Base-by-base conservation (phyloP, 1,140 invertebrate genomes). In the Epicauta chinensis region DNA sequence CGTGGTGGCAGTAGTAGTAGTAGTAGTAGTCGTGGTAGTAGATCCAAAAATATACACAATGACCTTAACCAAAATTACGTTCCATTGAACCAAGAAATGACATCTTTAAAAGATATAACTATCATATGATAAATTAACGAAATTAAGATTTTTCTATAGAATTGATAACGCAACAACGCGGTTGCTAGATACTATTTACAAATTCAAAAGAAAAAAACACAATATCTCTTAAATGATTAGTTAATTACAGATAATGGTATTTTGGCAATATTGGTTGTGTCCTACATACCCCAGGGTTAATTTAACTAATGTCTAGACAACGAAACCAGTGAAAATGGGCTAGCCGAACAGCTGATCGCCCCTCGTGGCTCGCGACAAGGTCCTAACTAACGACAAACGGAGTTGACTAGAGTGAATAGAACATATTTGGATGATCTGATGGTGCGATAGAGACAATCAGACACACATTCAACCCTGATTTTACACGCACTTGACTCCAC, bases 401-500 rank as follows among this genome's bases (percentile, higher is more conserved):
- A 17, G 39, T 31, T 41, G 32, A 13, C 15, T 17, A 16, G 10
- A 13, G 16, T 10, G 12, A 31, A 41, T 37, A 29, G 17, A 16
- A 35, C 29, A 47, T 16, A 13, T 32, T 10, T 43, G 56, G 35
- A 4, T 10, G 32, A 53, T 54, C 31, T 38, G 40, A 42, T 16
- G 42, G 53, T 39, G 56, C 35, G 59, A 63, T 52, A 55, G 56
- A 58, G 56, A 58, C 14, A 40, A 51, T 48, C 38, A 32, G 58
- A 58, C 53, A 34, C 10, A 52, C 67, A 63, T 68, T 68, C 68
- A 70, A 68, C 68, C 67, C 68, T 61, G 62, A 68, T 69, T 70
- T 64, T 66, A 69, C 66, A 67, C 64, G 61, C 67, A 69, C 68
- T 70, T 70, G 67, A 68, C 65, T 70, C 59, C 45, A 36, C 42